Percentiles rank a stretch among this genome's conserved stretches.
phyloP scores from a whole-genome alignment of 2,113 vertebrate genomes.

The Neopipo cinnamomea region DNA sequence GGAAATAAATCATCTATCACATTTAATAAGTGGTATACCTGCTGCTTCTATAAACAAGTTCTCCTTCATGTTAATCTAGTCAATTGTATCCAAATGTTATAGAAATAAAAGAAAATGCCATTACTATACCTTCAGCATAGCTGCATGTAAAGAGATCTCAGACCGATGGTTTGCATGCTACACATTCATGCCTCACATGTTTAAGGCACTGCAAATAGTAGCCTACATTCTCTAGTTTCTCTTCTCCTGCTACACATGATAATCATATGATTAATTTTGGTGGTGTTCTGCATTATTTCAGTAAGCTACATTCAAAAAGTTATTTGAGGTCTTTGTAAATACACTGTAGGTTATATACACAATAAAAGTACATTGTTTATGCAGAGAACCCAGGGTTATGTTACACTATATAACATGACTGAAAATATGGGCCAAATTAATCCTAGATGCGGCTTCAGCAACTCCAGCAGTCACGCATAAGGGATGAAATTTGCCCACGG shows the following conservation, averaged over 20 bases:
- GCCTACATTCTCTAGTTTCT: constrained; percentile 61
- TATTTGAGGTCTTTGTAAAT: constrained; percentile 60
- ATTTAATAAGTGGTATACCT: not conserved
- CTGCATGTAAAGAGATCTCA: constrained; percentile 65
- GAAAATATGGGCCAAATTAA: constrained; percentile 42
- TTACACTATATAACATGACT: constrained; percentile 1
- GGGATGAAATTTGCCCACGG: constrained; percentile 45
- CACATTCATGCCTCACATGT: constrained; percentile 42
- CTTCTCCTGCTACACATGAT: constrained; percentile 65
- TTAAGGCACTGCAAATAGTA: constrained; percentile 59
- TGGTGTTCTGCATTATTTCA: constrained; percentile 73
- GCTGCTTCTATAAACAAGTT: not conserved
- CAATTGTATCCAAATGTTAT: not conserved
- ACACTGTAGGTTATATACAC: constrained; percentile 62
- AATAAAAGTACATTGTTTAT: constrained; percentile 58
- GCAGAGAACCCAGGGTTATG: constrained; percentile 18
- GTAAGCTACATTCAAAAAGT: constrained; percentile 72
- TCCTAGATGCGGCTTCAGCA: not conserved
- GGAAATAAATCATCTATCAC: not conserved
- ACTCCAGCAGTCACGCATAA: not conserved
- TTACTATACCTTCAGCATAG: constrained; percentile 63
- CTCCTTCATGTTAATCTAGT: constrained; percentile 14
- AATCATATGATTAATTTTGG: constrained; percentile 76
- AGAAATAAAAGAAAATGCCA: constrained; percentile 17
- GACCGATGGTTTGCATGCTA: constrained; percentile 35